Conservation (phyloP, 1,140 invertebrate species). For the Hycleus cichorii region DNA sequence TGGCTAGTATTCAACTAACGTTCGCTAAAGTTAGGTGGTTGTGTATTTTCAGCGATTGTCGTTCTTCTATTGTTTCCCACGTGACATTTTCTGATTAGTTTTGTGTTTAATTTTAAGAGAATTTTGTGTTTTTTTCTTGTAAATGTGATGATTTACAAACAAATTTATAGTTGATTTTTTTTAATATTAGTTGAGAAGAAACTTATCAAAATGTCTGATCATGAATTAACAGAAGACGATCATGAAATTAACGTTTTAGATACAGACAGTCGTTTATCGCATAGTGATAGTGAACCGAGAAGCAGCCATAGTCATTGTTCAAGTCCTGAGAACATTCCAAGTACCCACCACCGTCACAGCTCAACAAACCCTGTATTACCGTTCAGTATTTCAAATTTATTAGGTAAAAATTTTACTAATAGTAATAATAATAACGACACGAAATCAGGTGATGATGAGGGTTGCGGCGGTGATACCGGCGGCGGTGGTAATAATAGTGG, state of each 20-base stretch:
- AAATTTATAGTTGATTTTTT: neutral
- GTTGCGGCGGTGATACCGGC: constrained; percentile 10
- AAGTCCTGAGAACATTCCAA: constrained; percentile 43
- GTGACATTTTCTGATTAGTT: neutral
- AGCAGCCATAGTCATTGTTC: constrained; percentile 44
- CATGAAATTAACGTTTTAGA: constrained; percentile 45
- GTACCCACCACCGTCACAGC: constrained; percentile 6
- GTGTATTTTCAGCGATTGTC: neutral
- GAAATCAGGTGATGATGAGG: constrained; percentile 27
- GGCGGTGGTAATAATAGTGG: constrained; percentile 5
- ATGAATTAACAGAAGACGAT: constrained; percentile 40
- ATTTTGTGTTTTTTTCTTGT: neutral
- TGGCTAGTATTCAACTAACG: constrained; percentile 30
- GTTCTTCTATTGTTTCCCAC: constrained; percentile 3
- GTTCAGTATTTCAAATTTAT: constrained; percentile 62
- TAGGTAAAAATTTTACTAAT: constrained; percentile 53
- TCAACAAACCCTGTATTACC: constrained; percentile 43
- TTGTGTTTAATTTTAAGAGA: neutral
- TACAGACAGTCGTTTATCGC: constrained; percentile 46
- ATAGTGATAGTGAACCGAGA: constrained; percentile 45
- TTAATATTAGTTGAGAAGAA: neutral
- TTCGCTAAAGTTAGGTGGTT: constrained; percentile 17
- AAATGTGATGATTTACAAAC: neutral
- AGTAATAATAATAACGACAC: constrained; percentile 39
- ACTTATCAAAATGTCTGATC: constrained; percentile 35